Percentiles rank a stretch among this genome's conserved stretches.
These are phyloP conservation scores for Bergia puertoricense DNA, from an alignment of 92 coral and sea anemone species.

Conservation along the genomic window DNA sequence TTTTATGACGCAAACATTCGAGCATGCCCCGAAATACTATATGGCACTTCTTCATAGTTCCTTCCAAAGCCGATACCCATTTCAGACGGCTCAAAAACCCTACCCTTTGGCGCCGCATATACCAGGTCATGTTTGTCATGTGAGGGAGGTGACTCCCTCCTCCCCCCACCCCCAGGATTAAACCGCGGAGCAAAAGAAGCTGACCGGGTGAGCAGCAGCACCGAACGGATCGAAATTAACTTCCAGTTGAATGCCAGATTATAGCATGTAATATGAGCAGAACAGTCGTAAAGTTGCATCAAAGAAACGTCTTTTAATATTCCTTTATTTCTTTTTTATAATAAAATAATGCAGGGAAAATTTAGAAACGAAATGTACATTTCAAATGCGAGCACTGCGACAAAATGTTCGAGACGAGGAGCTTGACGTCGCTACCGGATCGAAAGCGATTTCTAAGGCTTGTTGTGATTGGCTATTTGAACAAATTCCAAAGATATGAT, in stretches of 20 bases:
- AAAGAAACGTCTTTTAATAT: not conserved
- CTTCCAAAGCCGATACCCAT: too few relatives aligned
- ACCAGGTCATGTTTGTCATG: too few relatives aligned
- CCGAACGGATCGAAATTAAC: not conserved
- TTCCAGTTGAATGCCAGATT: not conserved
- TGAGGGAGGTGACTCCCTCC: too few relatives aligned
- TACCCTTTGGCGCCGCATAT: too few relatives aligned
- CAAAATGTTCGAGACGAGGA: not conserved
- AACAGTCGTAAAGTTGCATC: not conserved
- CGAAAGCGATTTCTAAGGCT: not conserved
- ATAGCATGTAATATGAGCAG: not conserved
- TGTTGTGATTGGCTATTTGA: constrained; percentile 13
- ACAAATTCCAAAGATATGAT: not conserved
- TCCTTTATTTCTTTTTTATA: not conserved
- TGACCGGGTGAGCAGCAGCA: not conserved
- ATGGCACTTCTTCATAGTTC: too few relatives aligned
- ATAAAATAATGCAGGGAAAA: not conserved
- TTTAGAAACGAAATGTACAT: not conserved
- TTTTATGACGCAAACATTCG: too few relatives aligned
- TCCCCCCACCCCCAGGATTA: too few relatives aligned
- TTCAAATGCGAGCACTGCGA: not conserved
- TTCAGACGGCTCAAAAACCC: too few relatives aligned
- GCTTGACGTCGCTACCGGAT: constrained; percentile 8
- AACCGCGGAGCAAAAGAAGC: too few relatives aligned
- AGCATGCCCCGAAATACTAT: too few relatives aligned